These are phyloP conservation scores for Xiphorhynchus erythropygius DNA, from an alignment of 2,797 vertebrate genomes.

Conservation along the genomic window DNA sequence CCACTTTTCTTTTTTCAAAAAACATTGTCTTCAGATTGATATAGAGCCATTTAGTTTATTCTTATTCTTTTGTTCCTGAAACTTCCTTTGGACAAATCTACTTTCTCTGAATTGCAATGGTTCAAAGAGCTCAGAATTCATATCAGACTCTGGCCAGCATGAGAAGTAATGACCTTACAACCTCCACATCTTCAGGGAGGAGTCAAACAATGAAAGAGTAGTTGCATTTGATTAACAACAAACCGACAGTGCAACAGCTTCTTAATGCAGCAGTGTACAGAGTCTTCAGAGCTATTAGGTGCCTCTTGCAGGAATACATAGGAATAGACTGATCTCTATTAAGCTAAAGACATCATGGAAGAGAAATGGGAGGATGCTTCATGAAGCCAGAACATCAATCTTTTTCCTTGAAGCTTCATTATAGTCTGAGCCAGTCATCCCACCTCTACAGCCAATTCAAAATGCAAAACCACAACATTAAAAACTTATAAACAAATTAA, in stretches of 20 bases:
- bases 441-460: not conserved
- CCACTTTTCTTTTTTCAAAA: not conserved
- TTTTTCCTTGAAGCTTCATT: not conserved
- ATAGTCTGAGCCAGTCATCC: not conserved
- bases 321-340: not conserved
- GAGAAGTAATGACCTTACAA: not conserved
- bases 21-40: not conserved
- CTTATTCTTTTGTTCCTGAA: not conserved
- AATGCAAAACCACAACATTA: not conserved
- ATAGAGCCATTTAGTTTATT: not conserved
- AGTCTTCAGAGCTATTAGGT: not conserved
- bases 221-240: not conserved
- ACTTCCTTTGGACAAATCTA: not conserved
- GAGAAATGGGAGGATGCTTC: not conserved
- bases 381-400: not conserved
- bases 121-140: not conserved
- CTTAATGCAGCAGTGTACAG: not conserved
- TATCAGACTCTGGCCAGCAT: not conserved
- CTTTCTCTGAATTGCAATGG: not conserved
- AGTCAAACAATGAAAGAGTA: not conserved
- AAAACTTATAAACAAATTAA: not conserved
- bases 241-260: not conserved
- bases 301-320: rapidly evolving
- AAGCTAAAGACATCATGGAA: not conserved
- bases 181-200: not conserved